A percentile compares a stretch with the other conserved stretches of the same genome.
These are phyloP conservation scores for Manis crassicaudata DNA, from an alignment of 2,797 vertebrate genomes.

Conservation along the genomic window DNA sequence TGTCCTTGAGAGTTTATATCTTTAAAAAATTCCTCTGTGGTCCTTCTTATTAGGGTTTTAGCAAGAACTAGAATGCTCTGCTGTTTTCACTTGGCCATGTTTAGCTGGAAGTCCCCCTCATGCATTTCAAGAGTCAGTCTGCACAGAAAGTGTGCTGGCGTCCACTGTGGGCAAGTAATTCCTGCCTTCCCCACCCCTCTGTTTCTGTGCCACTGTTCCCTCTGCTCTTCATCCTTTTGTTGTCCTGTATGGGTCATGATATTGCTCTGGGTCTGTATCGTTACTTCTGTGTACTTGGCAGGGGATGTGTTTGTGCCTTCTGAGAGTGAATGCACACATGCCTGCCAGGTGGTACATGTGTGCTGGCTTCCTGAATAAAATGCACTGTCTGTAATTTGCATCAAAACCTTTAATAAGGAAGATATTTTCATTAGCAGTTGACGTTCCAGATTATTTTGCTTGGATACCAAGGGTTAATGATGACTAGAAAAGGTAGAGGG, in stretches of 20 bases:
- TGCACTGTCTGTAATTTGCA: neutral
- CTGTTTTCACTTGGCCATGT: neutral
- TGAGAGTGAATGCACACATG: neutral
- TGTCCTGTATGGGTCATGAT: neutral
- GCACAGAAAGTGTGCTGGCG: neutral
- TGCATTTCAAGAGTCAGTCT: neutral
- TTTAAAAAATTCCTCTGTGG: neutral
- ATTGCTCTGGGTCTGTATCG: neutral
- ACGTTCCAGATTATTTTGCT: neutral
- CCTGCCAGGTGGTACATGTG: neutral
- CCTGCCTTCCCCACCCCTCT: neutral
- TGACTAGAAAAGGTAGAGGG: conserved; percentile 59
- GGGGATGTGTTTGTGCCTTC: neutral
- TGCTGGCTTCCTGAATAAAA: neutral
- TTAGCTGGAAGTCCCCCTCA: neutral
- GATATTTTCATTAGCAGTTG: fast-evolving
- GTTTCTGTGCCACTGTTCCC: neutral
- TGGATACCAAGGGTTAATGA: conserved; percentile 75
- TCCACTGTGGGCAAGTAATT: neutral
- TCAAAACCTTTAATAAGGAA: conserved; percentile 4
- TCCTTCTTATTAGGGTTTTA: conserved; percentile 22
- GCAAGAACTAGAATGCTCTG: neutral
- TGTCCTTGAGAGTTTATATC: neutral
- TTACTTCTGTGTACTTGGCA: neutral
- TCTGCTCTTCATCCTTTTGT: neutral